phyloP scores from a whole-genome alignment of 2,113 vertebrate species.

The Pogonocichla stellata region DNA sequence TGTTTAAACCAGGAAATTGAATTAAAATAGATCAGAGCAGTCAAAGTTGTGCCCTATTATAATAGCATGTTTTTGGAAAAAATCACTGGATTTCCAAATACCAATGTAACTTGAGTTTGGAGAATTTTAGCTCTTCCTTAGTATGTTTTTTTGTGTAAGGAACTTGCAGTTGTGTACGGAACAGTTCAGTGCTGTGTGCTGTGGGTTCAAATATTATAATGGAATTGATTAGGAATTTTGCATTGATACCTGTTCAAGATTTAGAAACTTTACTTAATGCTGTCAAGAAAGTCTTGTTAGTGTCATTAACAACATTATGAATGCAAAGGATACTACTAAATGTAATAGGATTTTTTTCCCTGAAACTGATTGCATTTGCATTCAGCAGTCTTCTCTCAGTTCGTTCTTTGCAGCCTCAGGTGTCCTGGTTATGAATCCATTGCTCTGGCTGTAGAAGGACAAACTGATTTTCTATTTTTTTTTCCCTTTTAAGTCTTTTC shows the following conservation, averaged over 20 bases:
- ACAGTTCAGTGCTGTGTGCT: neutral
- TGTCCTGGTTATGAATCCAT: neutral
- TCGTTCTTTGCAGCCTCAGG: neutral
- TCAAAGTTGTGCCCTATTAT: neutral
- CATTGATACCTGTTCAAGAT: neutral
- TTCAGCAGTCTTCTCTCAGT: neutral
- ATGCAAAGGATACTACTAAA: neutral
- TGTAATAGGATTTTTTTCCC: neutral
- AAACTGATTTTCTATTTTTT: neutral
- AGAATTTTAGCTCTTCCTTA: neutral
- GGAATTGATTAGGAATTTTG: neutral
- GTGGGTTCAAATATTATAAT: neutral
- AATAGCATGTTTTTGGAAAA: neutral
- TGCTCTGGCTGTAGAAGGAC: neutral
- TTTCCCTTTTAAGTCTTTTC: neutral
- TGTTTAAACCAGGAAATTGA: neutral
- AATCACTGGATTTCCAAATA: neutral
- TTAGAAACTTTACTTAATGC: neutral
- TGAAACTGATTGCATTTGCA: neutral
- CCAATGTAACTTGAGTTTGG: neutral
- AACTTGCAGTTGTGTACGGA: neutral
- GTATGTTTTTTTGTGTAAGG: neutral
- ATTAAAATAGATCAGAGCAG: neutral
- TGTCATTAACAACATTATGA: neutral
- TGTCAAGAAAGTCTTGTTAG: neutral